Evolutionary conservation across 2,113 vertebrate genomes (phyloP), one percentile per base, ranked within the genome.

Genomic region (Gavia stellata): DNA sequence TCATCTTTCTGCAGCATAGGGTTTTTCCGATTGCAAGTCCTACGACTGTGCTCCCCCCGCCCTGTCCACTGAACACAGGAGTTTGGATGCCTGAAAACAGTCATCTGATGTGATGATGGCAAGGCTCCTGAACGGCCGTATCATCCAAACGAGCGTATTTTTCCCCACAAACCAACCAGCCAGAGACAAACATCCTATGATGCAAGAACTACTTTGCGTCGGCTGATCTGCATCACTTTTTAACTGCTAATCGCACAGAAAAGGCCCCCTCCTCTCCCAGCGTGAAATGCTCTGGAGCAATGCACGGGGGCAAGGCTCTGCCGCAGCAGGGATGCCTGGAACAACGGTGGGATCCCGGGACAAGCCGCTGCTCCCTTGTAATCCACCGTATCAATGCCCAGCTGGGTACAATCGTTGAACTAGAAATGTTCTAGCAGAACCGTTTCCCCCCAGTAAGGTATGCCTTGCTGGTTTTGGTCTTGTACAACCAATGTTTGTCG

Each of bases 31-130:
- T 0, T 1, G 6, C 2, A 4, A 44, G 14, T 55, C 59, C 71
- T 14, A 4, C 40, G 12, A 10, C 71, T 0, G 17, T 8, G 47
- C 68, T 56, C 17, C 23, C 80, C 34, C 19, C 25, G n/a, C n/a
- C n/a, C n/a, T n/a, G n/a, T n/a, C n/a, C n/a, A 33, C 42, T 13
- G 20, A 50, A 14, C 63, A 6, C 33, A 9, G 68, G 9, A 6
- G 7, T 1, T 0, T 3, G 25, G n/a, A 25, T 10, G 2, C 53
- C 12, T 3, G 9, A 36, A 7, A 28, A 9, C 25, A 14, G 24
- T 1, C 31, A 2, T 1, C 16, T 0, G 8, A 4, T 1, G 56
- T 6, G 73, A 3, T 1, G 26, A 1, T 0, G 23, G 67, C 45
- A 40, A 50, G 44, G 17, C 12, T 15, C 53, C 40, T 2, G 2